These are phyloP conservation scores for Scaptomyza caliginosa DNA, from an alignment of 2,888 invertebrate genomes.

Conservation along the genomic window DNA sequence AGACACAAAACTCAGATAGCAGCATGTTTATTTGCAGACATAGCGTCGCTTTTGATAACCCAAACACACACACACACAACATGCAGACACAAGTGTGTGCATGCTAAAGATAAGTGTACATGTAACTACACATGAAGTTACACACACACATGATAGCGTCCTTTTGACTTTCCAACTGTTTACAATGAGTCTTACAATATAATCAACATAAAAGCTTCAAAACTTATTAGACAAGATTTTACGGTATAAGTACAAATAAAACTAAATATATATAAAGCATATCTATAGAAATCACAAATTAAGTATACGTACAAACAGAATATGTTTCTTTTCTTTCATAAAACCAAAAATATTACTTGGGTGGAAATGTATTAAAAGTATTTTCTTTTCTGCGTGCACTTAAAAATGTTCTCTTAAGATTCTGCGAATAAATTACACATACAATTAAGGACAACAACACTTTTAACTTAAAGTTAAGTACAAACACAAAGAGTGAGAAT, in stretches of 20 bases:
- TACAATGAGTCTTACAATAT: constrained; percentile 67
- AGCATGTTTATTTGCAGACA: constrained; percentile 68
- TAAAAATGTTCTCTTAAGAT: constrained; percentile 44
- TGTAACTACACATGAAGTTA: constrained; percentile 26
- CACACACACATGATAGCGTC: constrained; percentile 26
- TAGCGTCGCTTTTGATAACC: constrained; percentile 62
- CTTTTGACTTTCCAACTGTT: constrained; percentile 35
- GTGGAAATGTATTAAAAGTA: too few relatives aligned
- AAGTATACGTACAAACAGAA: constrained; percentile 42
- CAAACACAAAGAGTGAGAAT: constrained; percentile 14
- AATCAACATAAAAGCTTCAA: constrained; percentile 77
- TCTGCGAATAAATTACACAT: constrained; percentile 64
- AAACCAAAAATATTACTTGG: too few relatives aligned
- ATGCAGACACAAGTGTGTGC: constrained; percentile 39
- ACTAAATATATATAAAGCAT: constrained; percentile 9
- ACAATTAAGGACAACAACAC: constrained; percentile 62
- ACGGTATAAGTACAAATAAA: constrained; percentile 8
- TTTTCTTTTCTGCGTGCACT: constrained; percentile 7
- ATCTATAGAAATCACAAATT: constrained; percentile 27
- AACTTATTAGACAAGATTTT: constrained; percentile 63
- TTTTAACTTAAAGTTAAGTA: constrained; percentile 27
- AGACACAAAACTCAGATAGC: constrained; percentile 63
- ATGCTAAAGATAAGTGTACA: constrained; percentile 62
- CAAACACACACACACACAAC: constrained; percentile 17
- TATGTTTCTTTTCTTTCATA: too few relatives aligned